Evolutionary conservation across 2,797 vertebrate species (phyloP).

Genomic region (Darevskia mixta): DNA sequence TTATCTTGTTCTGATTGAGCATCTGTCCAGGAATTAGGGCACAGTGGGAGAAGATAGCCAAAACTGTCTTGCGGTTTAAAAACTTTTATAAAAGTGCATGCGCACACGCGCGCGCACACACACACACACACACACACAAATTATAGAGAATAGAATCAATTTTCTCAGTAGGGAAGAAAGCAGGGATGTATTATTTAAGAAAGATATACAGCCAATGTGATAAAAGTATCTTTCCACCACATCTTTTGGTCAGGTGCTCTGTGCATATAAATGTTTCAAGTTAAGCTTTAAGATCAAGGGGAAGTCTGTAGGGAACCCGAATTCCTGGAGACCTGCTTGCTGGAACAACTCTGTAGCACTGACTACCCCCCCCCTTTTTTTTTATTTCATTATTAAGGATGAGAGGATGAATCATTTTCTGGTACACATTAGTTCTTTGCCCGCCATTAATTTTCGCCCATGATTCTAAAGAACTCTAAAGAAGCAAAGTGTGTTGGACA

Average conservation of each 20-base stretch:
- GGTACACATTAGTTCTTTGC: slow-evolving; percentile 68
- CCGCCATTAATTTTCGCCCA: slow-evolving; percentile 74
- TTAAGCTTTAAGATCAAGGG: slow-evolving; percentile 84
- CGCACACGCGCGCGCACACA: slow-evolving; percentile 39
- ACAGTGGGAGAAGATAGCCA: slow-evolving; percentile 33
- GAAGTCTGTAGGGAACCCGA: slow-evolving; percentile 79
- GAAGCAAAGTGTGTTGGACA: slow-evolving; percentile 50
- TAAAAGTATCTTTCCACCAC: slow-evolving; percentile 72
- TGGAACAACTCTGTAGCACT: slow-evolving; percentile 72
- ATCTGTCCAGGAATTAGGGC: background rate
- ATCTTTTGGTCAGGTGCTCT: slow-evolving; percentile 80
- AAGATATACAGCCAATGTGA: slow-evolving; percentile 78
- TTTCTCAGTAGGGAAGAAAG: slow-evolving; percentile 60
- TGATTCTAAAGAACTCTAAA: slow-evolving; percentile 59
- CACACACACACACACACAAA: slow-evolving; percentile 45
- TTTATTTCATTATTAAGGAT: slow-evolving; percentile 82
- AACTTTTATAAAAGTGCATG: slow-evolving; percentile 65
- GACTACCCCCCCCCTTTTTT: slow-evolving; percentile 77
- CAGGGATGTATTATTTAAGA: slow-evolving; percentile 80
- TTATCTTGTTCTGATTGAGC: slow-evolving; percentile 47
- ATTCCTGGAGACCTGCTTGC: slow-evolving; percentile 80
- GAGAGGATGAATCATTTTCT: slow-evolving; percentile 73
- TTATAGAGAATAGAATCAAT: slow-evolving; percentile 67
- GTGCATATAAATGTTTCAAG: slow-evolving; percentile 85
- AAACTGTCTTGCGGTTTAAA: slow-evolving; percentile 61